Conservation (phyloP, 2,888 invertebrate species). For the Octodonta nipae region DNA sequence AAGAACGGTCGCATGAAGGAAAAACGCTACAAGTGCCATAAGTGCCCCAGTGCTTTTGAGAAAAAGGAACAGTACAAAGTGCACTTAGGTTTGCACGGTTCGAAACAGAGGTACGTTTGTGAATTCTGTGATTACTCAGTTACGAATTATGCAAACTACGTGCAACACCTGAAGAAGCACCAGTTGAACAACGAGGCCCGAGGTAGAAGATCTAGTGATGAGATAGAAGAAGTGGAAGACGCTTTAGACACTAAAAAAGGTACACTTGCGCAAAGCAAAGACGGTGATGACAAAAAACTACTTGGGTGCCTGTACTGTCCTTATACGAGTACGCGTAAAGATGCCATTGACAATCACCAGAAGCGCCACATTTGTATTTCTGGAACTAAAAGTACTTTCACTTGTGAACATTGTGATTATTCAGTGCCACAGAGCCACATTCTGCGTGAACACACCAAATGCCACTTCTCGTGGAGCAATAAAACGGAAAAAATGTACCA, state of each 20-base stretch:
- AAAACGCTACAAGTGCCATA: constrained; percentile 68
- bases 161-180: constrained; percentile 71
- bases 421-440: constrained; percentile 61
- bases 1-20: constrained; percentile 63
- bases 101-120: constrained; percentile 70
- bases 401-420: constrained; percentile 73
- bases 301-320: constrained; percentile 68
- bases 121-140: constrained; percentile 78
- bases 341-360: constrained; percentile 61
- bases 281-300: constrained; percentile 45
- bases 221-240: constrained; percentile 23
- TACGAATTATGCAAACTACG: constrained; percentile 71
- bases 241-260: no score
- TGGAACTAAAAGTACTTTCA: constrained; percentile 44
- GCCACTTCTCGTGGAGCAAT: constrained; percentile 56
- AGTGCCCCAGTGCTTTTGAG: constrained; percentile 79
- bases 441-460: constrained; percentile 63
- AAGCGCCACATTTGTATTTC: constrained; percentile 55
- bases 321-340: constrained; percentile 58
- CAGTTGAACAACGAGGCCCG: constrained; percentile 57
- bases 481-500: constrained; percentile 16
- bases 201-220: constrained; percentile 37
- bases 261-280: constrained; percentile 38
- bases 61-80: constrained; percentile 73
- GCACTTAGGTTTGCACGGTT: constrained; percentile 69